Conservation (phyloP, 2,797 vertebrate species). For the Catharus ustulatus region DNA sequence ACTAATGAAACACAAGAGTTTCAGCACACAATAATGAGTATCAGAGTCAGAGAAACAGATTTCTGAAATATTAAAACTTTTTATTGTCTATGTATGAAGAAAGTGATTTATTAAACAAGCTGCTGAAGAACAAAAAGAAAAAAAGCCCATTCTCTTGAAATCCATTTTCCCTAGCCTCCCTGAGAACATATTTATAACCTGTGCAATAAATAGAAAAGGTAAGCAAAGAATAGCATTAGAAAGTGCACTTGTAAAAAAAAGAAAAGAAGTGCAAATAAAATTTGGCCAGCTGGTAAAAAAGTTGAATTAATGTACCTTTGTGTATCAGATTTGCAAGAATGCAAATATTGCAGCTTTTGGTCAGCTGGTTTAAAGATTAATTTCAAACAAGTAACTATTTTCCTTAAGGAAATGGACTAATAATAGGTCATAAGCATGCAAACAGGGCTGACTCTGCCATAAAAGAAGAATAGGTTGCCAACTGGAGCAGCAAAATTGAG, state of each 20-base stretch:
- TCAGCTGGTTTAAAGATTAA: constrained; percentile 72
- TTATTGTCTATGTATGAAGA: background rate
- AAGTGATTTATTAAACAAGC: constrained; percentile 19
- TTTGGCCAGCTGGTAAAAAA: constrained; percentile 64
- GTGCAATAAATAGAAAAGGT: constrained; percentile 12
- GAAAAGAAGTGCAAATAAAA: constrained; percentile 61
- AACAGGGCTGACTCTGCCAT: constrained; percentile 56
- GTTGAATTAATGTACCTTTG: constrained; percentile 75
- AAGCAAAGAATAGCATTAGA: constrained; percentile 57
- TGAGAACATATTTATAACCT: background rate
- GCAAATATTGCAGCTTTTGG: constrained; percentile 71
- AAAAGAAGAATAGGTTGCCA: constrained; percentile 55
- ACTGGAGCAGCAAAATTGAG: constrained; percentile 49
- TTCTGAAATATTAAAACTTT: constrained; percentile 10
- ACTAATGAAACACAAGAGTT: background rate
- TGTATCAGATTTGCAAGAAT: constrained; percentile 74
- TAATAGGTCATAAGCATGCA: constrained; percentile 49
- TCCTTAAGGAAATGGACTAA: constrained; percentile 67
- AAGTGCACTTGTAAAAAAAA: constrained; percentile 49
- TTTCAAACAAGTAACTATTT: constrained; percentile 66
- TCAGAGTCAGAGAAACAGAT: background rate
- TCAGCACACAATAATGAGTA: background rate
- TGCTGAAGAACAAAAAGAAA: constrained; percentile 10
- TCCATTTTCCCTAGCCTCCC: background rate
- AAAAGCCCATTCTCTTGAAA: background rate